Conservation (phyloP, 2,888 invertebrate genomes). For the Campoletis raptor region DNA sequence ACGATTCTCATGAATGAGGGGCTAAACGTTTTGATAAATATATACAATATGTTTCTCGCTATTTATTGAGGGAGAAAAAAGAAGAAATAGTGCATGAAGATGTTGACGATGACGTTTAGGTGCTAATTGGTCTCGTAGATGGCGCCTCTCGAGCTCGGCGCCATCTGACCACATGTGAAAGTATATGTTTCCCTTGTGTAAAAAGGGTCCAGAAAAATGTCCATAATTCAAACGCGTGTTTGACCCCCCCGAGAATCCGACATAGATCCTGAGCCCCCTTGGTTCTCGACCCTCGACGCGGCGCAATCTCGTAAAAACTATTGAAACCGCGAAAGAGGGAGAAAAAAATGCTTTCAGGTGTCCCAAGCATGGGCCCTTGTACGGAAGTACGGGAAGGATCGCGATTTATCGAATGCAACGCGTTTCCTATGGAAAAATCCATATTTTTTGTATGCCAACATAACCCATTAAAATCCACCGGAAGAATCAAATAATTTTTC, state of each 20-base stretch:
- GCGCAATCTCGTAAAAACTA: constrained; percentile 3
- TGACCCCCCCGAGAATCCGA: constrained; percentile 44
- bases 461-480: constrained; percentile 30
- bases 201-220: constrained; percentile 32
- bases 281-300: not conserved
- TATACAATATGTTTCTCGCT: constrained; percentile 6
- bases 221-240: constrained; percentile 66
- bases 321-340: constrained; percentile 1
- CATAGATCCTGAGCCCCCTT: constrained; percentile 7
- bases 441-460: not conserved
- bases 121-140: constrained; percentile 81
- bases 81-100: constrained; percentile 17
- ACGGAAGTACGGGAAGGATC: constrained; percentile 64
- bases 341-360: constrained; percentile 67
- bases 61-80: constrained; percentile 19
- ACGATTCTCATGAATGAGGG: constrained; percentile 21
- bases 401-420: constrained; percentile 67
- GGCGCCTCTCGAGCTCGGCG: constrained; percentile 70
- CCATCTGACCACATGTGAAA: constrained; percentile 66
- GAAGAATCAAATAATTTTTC: constrained; percentile 45
- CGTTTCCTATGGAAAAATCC: not conserved
- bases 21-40: constrained; percentile 35
- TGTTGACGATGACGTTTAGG: constrained; percentile 69
- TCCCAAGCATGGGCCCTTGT: not conserved
- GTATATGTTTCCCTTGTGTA: not conserved